Base-by-base conservation (phyloP, 2,113 vertebrate genomes). In the Podarcis raffonei region DNA sequence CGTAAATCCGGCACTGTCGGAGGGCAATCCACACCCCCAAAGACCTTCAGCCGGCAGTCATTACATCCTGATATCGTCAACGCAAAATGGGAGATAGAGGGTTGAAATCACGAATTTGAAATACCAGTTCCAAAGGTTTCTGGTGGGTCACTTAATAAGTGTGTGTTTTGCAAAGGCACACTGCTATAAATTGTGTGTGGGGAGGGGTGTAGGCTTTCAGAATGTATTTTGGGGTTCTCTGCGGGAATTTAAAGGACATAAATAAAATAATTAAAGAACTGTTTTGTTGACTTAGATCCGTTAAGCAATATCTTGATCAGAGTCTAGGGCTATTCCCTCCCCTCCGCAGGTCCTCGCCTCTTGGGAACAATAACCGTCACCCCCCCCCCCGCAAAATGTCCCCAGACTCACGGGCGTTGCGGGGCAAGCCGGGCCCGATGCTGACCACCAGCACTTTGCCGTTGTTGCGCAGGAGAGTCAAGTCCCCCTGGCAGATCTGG, bases 371-470 rank as follows among this genome's bases (percentile, higher is more conserved):
- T 62, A 30, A 9, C 3, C 15, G 6, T 18, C 42, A 12, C 3
- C 32, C 1, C 39, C 39, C 1, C 39, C 39, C 6, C 42, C 2
- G 20, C 5, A 16, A 30, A 3, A 25, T n/a, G 39, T 18, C 25
- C 5, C 25, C 13, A 5, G 39, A 94, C 96, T 96, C 90, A 98
- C 98, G 95, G 77, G 98, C 96, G 85, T 96, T 97, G 79, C 97
- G 96, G 68, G 98, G 97, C 9, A 98, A 95, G 57, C 98, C 98
- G 0, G 95, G 94, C 35, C 98, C 97, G 0, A 98, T 94, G 74
- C 94, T 95, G 80, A 98, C 96, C 5, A 93, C 91, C 83, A 97
- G 92, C 1, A 95, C 91, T 86, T 98, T 98, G 53, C 96, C 96
- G 0, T 93, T 96, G 25, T 96, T 95, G 89, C 97, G 98, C 53